Evolutionary conservation across 2,113 vertebrate genomes (phyloP).

Genomic region (Uria lomvia): DNA sequence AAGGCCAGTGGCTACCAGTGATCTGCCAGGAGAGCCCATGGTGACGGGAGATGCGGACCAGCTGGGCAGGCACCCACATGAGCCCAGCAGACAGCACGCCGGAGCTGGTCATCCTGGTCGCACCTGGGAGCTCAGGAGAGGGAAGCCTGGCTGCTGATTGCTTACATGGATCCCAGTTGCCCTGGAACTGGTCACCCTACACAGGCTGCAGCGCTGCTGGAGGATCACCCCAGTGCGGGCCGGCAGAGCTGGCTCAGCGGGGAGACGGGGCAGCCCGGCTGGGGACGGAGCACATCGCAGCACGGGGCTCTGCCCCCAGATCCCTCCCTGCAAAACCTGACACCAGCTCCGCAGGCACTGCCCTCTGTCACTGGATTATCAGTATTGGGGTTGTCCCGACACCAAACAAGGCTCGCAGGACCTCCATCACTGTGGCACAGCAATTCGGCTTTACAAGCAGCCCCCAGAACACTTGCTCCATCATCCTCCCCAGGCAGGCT

Average conservation of each 20-base stretch:
- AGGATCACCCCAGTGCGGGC: neutral
- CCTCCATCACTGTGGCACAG: neutral
- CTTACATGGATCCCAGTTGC: neutral
- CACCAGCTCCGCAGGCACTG: rapidly evolving
- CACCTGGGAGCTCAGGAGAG: neutral
- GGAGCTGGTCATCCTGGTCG: neutral
- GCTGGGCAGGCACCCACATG: neutral
- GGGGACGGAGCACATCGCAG: rapidly evolving
- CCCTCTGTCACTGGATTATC: rapidly evolving
- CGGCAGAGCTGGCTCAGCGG: neutral
- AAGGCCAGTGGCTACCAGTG: rapidly evolving
- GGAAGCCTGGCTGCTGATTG: neutral
- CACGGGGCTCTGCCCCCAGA: neutral
- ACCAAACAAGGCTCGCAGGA: neutral
- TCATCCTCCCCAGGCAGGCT: neutral
- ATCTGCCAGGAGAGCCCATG: neutral
- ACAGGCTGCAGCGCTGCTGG: neutral
- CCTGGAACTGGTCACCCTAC: neutral
- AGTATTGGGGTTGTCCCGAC: neutral
- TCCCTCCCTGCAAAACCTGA: neutral
- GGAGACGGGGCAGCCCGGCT: too few relatives aligned
- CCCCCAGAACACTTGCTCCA: rapidly evolving
- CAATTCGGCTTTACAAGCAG: neutral
- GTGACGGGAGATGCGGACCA: neutral
- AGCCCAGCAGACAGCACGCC: neutral